Base-by-base conservation (phyloP, 2,888 invertebrate genomes). In the Megaustenia siamemsis region DNA sequence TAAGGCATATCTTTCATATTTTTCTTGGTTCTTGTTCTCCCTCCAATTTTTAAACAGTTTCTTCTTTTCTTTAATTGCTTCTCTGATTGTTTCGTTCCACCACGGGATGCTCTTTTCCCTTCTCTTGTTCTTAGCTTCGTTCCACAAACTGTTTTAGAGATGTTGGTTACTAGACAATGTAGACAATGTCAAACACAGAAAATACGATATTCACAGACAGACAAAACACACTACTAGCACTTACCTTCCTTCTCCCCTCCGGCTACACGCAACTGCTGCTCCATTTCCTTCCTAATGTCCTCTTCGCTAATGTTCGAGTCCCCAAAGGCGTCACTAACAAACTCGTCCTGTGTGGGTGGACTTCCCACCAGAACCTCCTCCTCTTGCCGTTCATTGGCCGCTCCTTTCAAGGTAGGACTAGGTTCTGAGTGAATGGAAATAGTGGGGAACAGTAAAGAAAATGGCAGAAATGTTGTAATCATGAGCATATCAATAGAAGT, bases 261-360 rank as follows among this genome's bases (percentile, higher is more conserved):
- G 38, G 86, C 86, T 91, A 96, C 95, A 89, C 96, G 96, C 89
- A 97, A 95, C 94, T 96, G 95, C 94, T 96, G 85, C 94, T 96
- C 95, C 96, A 97, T 96, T 91, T 96, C 96, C 92, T 96, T 96
- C 92, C 90, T 89, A 56, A 93, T 85, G 80, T 92, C 93, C 78
- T 96, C 96, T 92, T 93, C 93, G 82, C 89, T 90, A 75, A 92
- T 89, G 4, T 89, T 88, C 71, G 89, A 89, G 32, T 89, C 95
- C 94, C 96, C 95, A 94, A 96, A 96, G 92, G 96, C 95, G 94
- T 97, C 97, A 91, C 96, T 96, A 91, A 96, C 96, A 95, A 97
- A 97, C 94, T 97, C 97, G 92, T 96, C 96, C 63, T 93, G 92
- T 15, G 89, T 71, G 40, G 90, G 89, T 10, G 92, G 91, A 83